Percentiles rank a stretch among this genome's conserved stretches.
These are phyloP conservation scores for Philopotamus ludificatus DNA, from an alignment of 1,140 invertebrate genomes.

Conservation along the genomic window DNA sequence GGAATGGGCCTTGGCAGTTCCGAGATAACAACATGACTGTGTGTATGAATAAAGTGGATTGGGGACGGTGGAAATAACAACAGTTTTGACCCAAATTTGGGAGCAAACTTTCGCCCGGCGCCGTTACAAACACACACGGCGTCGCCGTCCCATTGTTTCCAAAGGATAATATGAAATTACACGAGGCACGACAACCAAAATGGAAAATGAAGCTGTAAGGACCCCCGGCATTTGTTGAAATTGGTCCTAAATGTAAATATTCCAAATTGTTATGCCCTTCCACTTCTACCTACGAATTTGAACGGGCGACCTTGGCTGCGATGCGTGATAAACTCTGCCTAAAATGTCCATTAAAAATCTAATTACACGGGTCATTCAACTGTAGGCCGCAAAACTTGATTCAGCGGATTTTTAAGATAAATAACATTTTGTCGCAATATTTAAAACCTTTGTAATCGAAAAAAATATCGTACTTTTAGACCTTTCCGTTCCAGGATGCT, in stretches of 20 bases:
- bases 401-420: no score
- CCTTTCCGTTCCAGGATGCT: no score
- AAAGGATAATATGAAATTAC: not conserved
- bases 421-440: no score
- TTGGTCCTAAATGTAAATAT: not conserved
- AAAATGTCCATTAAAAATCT: no score
- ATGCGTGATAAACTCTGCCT: no score
- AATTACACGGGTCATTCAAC: no score
- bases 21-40: not conserved
- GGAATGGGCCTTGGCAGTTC: not conserved
- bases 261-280: no score
- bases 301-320: no score
- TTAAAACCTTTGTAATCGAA: no score
- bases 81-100: slow-evolving; percentile 7
- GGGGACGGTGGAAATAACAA: slow-evolving; percentile 2
- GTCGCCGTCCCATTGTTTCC: not conserved
- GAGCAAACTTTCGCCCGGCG: not conserved
- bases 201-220: not conserved
- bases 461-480: no score
- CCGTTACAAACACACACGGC: not conserved
- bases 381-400: no score
- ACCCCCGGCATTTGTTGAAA: not conserved
- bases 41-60: slow-evolving; percentile 9
- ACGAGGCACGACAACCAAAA: not conserved
- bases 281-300: no score